Base-by-base conservation (phyloP, 2,888 invertebrate species). In the Coelinius sp. region DNA sequence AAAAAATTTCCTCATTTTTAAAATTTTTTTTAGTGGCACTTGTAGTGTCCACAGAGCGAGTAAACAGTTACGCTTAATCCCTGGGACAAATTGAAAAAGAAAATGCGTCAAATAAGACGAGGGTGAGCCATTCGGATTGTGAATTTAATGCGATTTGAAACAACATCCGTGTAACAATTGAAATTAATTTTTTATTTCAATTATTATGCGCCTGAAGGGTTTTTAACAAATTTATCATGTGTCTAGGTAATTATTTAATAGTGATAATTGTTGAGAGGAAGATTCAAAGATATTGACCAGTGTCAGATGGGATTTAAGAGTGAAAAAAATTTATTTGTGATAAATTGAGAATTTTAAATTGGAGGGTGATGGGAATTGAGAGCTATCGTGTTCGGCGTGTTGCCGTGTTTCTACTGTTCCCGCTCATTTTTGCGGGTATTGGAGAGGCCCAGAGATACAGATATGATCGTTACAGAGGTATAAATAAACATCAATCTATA, bases 391-490 rank as follows among this genome's bases (percentile, higher is more conserved):
- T 44, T 17, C 31, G 22, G 20, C 41, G 44, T 59, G 12, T 65
- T 22, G 63, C 22, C 35, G 22, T 62, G 35, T 62, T 62, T 35
- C 35, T 62, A 62, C 46, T 69, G 38, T 44, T 65, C 24, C 53
- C 64, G 44, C 27, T 65, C 44, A 44, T 70, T 56, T 22, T 56
- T 20, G 56, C 46, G 14, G 56, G 14, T 20, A 1, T 71, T 49
- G 44, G 22, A 14, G 46, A 66, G 6, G 66, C 71, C n/a, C 66
- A 66, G 35, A 46, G 66, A 49, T 35, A 24, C 20, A n/a, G 35
- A 31, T 41, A 22, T 71, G 66, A 59, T 35, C 71, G 46, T 17
- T 49, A 71, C 27, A 59, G 59, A 71, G 71, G 71, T 71, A 71
- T n/a, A n/a, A n/a, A n/a, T n/a, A n/a, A n/a, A n/a, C n/a, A n/a